phyloP scores from a whole-genome alignment of 2,113 vertebrate genomes.

The Cyanoderma ruficeps region DNA sequence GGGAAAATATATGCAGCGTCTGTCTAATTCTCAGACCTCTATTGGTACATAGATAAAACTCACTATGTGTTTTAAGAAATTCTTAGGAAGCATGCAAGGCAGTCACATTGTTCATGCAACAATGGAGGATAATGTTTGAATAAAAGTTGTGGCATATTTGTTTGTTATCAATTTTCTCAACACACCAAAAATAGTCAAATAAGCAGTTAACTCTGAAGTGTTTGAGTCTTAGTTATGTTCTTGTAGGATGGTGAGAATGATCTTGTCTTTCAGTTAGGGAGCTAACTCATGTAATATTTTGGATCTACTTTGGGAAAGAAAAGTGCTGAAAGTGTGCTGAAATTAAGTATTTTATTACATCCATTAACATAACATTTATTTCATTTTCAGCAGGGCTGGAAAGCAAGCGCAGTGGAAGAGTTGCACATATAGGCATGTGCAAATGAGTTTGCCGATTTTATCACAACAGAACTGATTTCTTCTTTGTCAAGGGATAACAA shows the following conservation, averaged over 20 bases:
- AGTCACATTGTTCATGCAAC: background rate
- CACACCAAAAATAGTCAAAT: background rate
- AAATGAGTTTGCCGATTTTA: background rate
- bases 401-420: background rate
- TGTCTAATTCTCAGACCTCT: background rate
- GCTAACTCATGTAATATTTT: background rate
- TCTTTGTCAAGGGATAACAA: background rate
- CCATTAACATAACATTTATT: background rate
- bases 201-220: background rate
- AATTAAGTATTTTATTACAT: background rate
- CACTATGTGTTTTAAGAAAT: background rate
- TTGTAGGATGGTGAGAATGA: accelerated
- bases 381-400: background rate
- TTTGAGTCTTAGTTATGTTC: background rate
- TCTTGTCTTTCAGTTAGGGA: background rate
- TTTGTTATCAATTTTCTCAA: background rate
- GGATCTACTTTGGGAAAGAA: background rate
- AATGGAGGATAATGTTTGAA: background rate
- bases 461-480: background rate
- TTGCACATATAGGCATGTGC: background rate
- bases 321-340: background rate
- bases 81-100: background rate
- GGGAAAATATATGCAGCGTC: background rate
- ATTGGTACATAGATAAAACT: background rate
- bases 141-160: background rate